Percentiles rank a stretch among this genome's conserved stretches.
Conservation (phyloP, 2,888 invertebrate species). For the Aphrophora alni region DNA sequence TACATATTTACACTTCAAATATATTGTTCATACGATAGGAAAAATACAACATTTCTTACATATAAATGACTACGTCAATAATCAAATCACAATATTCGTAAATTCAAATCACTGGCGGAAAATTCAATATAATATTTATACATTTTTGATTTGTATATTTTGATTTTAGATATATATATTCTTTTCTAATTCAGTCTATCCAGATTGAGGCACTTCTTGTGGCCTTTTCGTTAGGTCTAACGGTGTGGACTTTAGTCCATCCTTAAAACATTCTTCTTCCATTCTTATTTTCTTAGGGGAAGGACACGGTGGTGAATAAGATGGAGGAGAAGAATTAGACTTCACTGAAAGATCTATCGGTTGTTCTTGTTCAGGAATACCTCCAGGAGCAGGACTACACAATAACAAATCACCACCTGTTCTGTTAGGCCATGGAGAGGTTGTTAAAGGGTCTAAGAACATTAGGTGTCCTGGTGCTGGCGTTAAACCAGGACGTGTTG, state of each 20-base stretch:
- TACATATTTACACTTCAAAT: neutral
- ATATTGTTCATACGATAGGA: too few species aligned
- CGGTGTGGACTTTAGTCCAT: slow-evolving; percentile 23
- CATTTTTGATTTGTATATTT: neutral
- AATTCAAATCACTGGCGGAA: neutral
- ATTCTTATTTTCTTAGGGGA: slow-evolving; percentile 19
- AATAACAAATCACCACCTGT: slow-evolving; percentile 57
- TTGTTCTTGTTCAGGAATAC: slow-evolving; percentile 60
- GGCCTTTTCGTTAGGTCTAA: slow-evolving; percentile 30
- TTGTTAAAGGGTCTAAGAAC: slow-evolving; percentile 37
- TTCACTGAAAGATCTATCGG: slow-evolving; percentile 60
- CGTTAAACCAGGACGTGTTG: slow-evolving; percentile 46
- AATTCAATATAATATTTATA: neutral
- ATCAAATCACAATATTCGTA: neutral
- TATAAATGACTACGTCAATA: neutral
- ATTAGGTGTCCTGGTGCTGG: slow-evolving; percentile 52
- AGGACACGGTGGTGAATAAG: slow-evolving; percentile 25
- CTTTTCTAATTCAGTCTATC: neutral
- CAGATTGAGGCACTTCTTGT: slow-evolving; percentile 1
- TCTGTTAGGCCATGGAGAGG: slow-evolving; percentile 41
- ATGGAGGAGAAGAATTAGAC: slow-evolving; percentile 42
- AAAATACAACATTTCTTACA: too few species aligned
- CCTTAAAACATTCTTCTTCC: slow-evolving; percentile 16
- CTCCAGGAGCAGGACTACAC: slow-evolving; percentile 58
- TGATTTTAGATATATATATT: too few species aligned